Conservation (phyloP, 1,140 invertebrate genomes). For the Linepithema humile region DNA sequence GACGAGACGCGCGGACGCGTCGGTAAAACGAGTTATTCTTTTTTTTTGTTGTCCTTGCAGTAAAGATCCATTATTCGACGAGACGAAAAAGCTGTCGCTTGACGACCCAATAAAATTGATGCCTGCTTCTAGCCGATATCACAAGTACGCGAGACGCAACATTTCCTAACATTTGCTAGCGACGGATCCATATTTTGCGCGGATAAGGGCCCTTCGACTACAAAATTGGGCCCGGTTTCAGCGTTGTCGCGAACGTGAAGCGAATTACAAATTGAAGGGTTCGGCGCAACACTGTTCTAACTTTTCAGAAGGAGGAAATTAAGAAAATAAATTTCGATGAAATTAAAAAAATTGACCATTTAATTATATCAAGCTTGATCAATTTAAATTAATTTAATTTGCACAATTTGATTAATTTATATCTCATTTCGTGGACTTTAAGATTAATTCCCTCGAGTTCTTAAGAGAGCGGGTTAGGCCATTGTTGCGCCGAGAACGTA, state of each 20-base stretch:
- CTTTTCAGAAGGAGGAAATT: too few species aligned
- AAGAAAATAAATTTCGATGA: background rate
- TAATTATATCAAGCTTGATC: too few species aligned
- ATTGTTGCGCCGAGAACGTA: conserved; percentile 1
- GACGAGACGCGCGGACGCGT: conserved; percentile 18
- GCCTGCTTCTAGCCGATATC: background rate
- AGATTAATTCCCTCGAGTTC: too few species aligned
- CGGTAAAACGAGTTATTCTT: conserved; percentile 27
- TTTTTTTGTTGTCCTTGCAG: background rate
- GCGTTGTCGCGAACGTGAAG: conserved; percentile 31
- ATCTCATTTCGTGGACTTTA: too few species aligned
- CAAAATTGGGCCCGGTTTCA: background rate
- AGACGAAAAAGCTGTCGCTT: conserved; percentile 2
- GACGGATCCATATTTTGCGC: background rate
- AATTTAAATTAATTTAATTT: too few species aligned
- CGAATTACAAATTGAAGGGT: conserved; percentile 5
- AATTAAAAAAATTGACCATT: background rate
- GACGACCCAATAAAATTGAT: conserved; percentile 29
- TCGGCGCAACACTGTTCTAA: background rate
- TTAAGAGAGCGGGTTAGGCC: background rate
- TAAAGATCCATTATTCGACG: conserved; percentile 5
- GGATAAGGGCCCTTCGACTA: background rate
- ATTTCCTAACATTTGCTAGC: conserved; percentile 30
- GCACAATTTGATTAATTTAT: too few species aligned
- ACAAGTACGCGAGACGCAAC: conserved; percentile 10